These are phyloP conservation scores for Pseudomyrmex concolor DNA, from an alignment of 1,140 invertebrate genomes.

Conservation along the genomic window DNA sequence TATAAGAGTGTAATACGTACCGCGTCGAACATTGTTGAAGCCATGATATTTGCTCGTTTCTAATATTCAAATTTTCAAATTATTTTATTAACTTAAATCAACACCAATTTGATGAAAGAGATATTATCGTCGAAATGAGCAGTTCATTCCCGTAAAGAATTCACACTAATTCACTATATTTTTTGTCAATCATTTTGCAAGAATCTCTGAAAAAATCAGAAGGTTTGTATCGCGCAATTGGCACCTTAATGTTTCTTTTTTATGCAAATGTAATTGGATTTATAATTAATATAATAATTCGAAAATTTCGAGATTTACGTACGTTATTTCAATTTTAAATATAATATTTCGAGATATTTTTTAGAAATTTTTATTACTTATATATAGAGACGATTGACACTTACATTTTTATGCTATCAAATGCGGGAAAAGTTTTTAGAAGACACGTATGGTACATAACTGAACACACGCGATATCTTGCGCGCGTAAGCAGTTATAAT, in stretches of 20 bases:
- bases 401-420: background rate
- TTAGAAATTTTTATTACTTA: background rate
- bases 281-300: slow-evolving; percentile 8
- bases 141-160: slow-evolving; percentile 14
- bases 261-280: slow-evolving; percentile 4
- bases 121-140: background rate
- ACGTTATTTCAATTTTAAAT: background rate
- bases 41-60: background rate
- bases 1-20: background rate
- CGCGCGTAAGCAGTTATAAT: background rate
- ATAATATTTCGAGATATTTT: background rate
- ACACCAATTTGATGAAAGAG: background rate
- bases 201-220: background rate
- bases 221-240: background rate
- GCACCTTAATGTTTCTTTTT: background rate
- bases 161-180: background rate
- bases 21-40: background rate
- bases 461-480: slow-evolving; percentile 13
- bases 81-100: slow-evolving; percentile 16
- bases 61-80: slow-evolving; percentile 19
- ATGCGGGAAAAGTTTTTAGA: background rate
- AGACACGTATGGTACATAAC: slow-evolving; percentile 15
- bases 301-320: background rate
- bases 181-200: background rate
- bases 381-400: slow-evolving; percentile 7